These are phyloP conservation scores for Schizopygopsis malacanthus DNA, from an alignment of 2,797 vertebrate genomes.

Conservation along the genomic window DNA sequence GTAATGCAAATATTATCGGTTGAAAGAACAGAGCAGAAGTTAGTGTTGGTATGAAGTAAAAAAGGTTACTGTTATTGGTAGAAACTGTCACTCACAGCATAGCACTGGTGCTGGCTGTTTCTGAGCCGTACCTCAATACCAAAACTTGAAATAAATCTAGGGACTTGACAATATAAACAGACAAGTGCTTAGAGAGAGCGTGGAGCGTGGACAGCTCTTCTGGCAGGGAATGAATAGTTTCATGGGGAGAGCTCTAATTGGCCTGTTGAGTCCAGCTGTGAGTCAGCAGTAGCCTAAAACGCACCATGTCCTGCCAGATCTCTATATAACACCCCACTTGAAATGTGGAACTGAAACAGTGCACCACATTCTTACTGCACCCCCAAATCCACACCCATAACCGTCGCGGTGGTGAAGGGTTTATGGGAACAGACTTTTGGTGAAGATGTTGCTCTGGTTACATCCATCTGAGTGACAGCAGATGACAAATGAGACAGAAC, in stretches of 20 bases:
- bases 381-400: constrained; percentile 21
- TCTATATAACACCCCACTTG: constrained; percentile 59
- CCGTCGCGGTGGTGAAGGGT: neutral
- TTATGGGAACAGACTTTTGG: constrained; percentile 1
- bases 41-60: constrained; percentile 12
- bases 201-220: constrained; percentile 49
- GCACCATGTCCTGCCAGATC: constrained; percentile 55
- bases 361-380: constrained; percentile 4
- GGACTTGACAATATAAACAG: constrained; percentile 63
- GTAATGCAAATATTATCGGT: neutral
- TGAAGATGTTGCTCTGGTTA: constrained; percentile 23
- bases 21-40: neutral
- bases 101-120: constrained; percentile 28
- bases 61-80: constrained; percentile 6
- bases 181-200: constrained; percentile 42
- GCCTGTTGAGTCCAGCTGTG: constrained; percentile 55
- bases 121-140: neutral
- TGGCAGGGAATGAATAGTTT: constrained; percentile 55
- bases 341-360: constrained; percentile 15
- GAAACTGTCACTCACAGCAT: neutral
- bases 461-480: constrained; percentile 19
- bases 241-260: constrained; percentile 56
- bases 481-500: constrained; percentile 48
- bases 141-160: constrained; percentile 50
- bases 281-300: constrained; percentile 39